Evolutionary conservation across 2,113 vertebrate genomes (phyloP).

Genomic region (Stomatorhinus ivindoensis): DNA sequence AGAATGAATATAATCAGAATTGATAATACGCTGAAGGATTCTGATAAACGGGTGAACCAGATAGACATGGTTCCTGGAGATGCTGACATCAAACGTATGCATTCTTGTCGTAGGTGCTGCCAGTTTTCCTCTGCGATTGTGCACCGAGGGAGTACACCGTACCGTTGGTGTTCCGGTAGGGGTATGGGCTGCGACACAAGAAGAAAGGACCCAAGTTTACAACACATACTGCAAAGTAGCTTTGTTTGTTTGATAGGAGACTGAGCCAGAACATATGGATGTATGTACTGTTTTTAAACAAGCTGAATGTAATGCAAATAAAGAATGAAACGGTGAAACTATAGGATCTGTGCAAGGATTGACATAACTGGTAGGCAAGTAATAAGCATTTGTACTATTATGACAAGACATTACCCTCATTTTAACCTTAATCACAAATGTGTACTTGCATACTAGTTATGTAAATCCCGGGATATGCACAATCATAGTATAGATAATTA

Average conservation of each 20-base stretch:
- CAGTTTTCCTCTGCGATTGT: slow-evolving; percentile 41
- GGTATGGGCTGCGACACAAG: slow-evolving; percentile 39
- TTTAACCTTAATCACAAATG: not conserved
- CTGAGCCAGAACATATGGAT: not conserved
- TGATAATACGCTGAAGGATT: not conserved
- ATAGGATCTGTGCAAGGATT: not conserved
- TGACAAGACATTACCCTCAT: not conserved
- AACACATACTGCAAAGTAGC: not conserved
- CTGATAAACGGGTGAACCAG: not conserved
- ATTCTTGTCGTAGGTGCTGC: slow-evolving; percentile 58
- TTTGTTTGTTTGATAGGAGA: not conserved
- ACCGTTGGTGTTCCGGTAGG: slow-evolving; percentile 48
- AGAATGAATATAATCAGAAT: not conserved
- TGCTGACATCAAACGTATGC: slow-evolving; percentile 56
- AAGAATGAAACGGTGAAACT: not conserved
- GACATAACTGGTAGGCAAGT: not conserved
- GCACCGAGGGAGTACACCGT: slow-evolving; percentile 54
- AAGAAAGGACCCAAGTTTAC: not conserved
- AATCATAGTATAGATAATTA: not conserved
- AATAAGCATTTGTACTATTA: not conserved
- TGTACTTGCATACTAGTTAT: not conserved
- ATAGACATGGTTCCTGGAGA: not conserved
- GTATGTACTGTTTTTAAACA: not conserved
- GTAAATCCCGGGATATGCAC: not conserved
- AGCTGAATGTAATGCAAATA: not conserved